A percentile compares a stretch with the other conserved stretches of the same genome.
phyloP scores from a whole-genome alignment of 2,888 invertebrate species.

The Monopis laevigella region DNA sequence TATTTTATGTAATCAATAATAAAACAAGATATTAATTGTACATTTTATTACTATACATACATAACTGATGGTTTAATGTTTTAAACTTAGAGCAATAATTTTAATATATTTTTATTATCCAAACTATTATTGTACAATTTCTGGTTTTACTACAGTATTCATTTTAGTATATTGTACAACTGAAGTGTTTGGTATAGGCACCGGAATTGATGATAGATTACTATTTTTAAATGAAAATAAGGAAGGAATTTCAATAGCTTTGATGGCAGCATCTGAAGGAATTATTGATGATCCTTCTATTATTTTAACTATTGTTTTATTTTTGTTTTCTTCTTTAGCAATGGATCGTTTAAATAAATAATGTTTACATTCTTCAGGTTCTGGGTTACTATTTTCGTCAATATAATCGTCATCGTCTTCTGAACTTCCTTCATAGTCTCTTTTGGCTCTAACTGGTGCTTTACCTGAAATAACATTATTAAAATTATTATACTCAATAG shows the following conservation, averaged over 20 bases:
- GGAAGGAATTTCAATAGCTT: slow-evolving; percentile 41
- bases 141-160: slow-evolving; percentile 28
- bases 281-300: slow-evolving; percentile 36
- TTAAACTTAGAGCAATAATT: too few relatives aligned
- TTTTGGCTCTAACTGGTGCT: background rate
- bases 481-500: too few relatives aligned
- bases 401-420: background rate
- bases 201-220: slow-evolving; percentile 42
- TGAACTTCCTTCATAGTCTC: background rate
- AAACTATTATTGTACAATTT: too few relatives aligned
- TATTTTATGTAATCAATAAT: too few relatives aligned
- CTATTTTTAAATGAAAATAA: slow-evolving; percentile 40
- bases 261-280: slow-evolving; percentile 35
- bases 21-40: too few relatives aligned
- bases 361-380: background rate
- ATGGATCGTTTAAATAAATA: background rate
- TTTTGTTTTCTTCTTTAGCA: background rate
- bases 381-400: background rate
- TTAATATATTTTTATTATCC: too few relatives aligned
- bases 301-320: slow-evolving; percentile 25
- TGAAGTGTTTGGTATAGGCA: slow-evolving; percentile 53
- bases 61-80: too few relatives aligned
- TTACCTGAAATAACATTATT: background rate
- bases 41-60: too few relatives aligned
- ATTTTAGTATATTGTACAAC: slow-evolving; percentile 48